Evolutionary conservation across 2,888 invertebrate genomes (phyloP).

Genomic region (Drosophila mercatorum): DNA sequence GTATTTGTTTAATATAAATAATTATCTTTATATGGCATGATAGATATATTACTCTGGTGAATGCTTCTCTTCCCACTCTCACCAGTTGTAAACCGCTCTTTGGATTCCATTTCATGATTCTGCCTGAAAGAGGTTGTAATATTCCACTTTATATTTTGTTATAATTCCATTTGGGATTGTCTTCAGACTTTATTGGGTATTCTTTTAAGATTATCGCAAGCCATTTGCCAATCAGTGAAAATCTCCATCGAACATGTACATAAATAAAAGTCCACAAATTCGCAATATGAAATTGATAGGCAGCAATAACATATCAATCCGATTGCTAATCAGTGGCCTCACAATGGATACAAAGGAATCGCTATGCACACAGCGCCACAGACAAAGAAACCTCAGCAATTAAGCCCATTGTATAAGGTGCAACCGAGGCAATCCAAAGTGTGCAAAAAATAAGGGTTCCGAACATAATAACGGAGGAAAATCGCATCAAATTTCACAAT

Average conservation of each 20-base stretch:
- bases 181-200: not conserved
- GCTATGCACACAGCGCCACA: conserved; percentile 45
- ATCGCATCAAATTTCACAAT: conserved; percentile 81
- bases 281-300: conserved; percentile 56
- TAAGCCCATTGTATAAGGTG: conserved; percentile 42
- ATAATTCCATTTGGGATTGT: not conserved
- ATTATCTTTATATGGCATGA: no score
- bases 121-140: not conserved
- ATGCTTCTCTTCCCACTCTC: no score
- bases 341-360: conserved; percentile 29
- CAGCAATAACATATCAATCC: conserved; percentile 73
- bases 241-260: conserved; percentile 31
- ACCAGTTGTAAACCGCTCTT: no score
- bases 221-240: conserved; percentile 35
- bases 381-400: conserved; percentile 62
- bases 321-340: conserved; percentile 52
- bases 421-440: conserved; percentile 28
- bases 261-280: conserved; percentile 44
- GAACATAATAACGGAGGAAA: conserved; percentile 61
- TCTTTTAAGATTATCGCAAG: conserved; percentile 2
- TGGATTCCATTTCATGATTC: no score
- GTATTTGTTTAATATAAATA: no score
- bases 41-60: no score
- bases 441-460: conserved; percentile 58
- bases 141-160: not conserved